Evolutionary conservation across 2,113 vertebrate species (phyloP).

Genomic region (Zosterops hypoxanthus): DNA sequence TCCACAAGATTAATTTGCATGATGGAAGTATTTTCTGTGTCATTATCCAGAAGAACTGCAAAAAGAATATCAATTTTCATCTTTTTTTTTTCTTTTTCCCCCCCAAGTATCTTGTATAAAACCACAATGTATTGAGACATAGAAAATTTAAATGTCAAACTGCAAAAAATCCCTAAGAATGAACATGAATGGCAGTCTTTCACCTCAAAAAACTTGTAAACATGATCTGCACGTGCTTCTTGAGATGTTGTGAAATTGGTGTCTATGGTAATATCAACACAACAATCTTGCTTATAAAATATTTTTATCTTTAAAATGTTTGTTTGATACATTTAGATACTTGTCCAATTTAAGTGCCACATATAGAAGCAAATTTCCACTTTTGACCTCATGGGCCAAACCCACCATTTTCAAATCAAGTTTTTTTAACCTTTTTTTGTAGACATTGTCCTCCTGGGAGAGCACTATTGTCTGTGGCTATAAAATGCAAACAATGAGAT

Average conservation of each 20-base stretch:
- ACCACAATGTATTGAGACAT: not conserved
- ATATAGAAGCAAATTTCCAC: not conserved
- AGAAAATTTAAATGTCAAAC: not conserved
- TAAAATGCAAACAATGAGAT: not conserved
- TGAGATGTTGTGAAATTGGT: not conserved
- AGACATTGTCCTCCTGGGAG: not conserved
- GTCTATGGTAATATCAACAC: not conserved
- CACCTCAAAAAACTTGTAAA: not conserved
- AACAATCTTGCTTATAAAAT: not conserved
- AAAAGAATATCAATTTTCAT: not conserved
- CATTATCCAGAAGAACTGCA: not conserved
- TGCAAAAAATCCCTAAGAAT: not conserved
- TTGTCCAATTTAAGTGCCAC: not conserved
- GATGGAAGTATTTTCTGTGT: not conserved
- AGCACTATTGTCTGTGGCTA: not conserved
- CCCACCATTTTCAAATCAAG: rapidly evolving
- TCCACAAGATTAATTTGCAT: not conserved
- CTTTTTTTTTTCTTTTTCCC: not conserved
- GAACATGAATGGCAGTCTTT: not conserved
- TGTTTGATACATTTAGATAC: not conserved
- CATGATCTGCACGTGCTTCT: not conserved
- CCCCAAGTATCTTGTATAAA: not conserved
- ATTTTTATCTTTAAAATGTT: not conserved
- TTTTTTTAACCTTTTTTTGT: not conserved
- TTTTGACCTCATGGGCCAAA: not conserved